These are phyloP conservation scores for Zapus hudsonius DNA, from an alignment of 2,113 vertebrate genomes.

Conservation along the genomic window DNA sequence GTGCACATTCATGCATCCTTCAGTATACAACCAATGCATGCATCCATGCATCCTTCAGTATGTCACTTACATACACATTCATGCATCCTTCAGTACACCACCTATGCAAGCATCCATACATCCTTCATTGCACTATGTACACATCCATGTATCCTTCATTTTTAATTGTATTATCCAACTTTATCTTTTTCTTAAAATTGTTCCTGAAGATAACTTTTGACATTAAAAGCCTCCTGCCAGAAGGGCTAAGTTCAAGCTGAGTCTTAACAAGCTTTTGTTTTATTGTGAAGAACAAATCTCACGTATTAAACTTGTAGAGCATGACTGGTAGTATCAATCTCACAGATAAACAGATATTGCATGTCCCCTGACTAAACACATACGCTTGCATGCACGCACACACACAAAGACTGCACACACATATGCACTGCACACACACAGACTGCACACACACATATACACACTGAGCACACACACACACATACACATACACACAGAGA, in stretches of 20 bases:
- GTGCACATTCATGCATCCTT: no score
- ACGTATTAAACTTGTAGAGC: neutral
- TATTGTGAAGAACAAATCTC: neutral
- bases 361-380: neutral
- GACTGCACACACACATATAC: neutral
- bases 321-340: neutral
- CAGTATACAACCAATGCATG: no score
- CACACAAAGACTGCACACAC: no score
- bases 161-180: neutral
- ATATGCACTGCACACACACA: no score
- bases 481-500: fast-evolving
- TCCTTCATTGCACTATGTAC: no score
- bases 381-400: no score
- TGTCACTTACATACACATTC: no score
- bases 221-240: neutral
- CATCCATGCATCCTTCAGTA: no score
- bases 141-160: no score
- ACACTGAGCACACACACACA: neutral
- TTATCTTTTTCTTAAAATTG: conserved; percentile 6
- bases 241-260: neutral
- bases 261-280: neutral
- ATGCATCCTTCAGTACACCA: no score
- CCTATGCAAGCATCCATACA: no score
- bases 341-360: neutral
- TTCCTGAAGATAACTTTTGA: neutral